Evolutionary conservation across 1,140 invertebrate species (phyloP).

Genomic region (Lepidurus arcticus): DNA sequence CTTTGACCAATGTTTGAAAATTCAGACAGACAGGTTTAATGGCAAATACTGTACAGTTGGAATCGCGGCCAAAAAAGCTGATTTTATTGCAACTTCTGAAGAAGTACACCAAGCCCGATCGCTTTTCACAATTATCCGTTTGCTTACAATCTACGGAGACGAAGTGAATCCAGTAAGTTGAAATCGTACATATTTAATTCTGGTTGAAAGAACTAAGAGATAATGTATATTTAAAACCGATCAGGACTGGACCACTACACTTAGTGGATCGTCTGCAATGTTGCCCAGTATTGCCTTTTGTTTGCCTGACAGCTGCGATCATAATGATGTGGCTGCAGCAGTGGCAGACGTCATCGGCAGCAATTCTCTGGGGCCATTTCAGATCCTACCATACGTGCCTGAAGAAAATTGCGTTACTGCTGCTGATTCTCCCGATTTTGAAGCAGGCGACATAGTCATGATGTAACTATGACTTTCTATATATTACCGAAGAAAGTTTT

Average conservation of each 20-base stretch:
- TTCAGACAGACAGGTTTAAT: not conserved
- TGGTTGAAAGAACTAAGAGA: not conserved
- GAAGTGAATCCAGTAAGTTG: not conserved
- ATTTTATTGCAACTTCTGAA: not conserved
- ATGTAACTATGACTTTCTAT: not conserved
- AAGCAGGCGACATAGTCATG: conserved; percentile 23
- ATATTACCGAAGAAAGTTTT: not conserved
- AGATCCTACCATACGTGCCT: not conserved
- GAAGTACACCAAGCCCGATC: not conserved
- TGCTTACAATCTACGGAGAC: not conserved
- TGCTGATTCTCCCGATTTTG: not conserved
- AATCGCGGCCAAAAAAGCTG: conserved; percentile 7
- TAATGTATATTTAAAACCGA: not conserved
- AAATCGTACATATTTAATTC: not conserved
- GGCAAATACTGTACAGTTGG: conserved; percentile 28
- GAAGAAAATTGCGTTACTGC: conserved; percentile 25
- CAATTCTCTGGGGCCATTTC: not conserved
- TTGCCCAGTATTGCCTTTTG: conserved; percentile 7
- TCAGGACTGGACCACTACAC: not conserved
- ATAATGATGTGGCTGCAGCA: not conserved
- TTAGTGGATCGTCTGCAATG: not conserved
- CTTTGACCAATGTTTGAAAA: conserved; percentile 30
- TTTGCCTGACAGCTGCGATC: conserved; percentile 14
- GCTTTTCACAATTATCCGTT: not conserved
- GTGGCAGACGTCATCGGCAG: conserved; percentile 11